These are phyloP conservation scores for Pseudolycoriella hygida DNA, from an alignment of 2,888 invertebrate species.

Conservation along the genomic window DNA sequence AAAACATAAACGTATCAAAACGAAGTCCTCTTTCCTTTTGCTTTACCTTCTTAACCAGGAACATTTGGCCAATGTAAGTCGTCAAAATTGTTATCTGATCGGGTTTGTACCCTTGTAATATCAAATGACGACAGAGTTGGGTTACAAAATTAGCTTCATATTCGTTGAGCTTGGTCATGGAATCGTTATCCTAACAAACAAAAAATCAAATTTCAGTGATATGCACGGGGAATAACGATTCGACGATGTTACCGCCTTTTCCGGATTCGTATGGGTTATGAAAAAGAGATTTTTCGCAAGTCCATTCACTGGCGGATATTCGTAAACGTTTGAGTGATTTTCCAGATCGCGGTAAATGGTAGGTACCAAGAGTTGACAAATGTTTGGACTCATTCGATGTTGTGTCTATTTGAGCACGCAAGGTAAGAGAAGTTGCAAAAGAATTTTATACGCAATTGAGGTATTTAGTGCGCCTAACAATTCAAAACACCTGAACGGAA, in stretches of 20 bases:
- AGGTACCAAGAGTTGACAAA: slow-evolving; percentile 41
- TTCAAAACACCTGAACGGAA: too few species aligned
- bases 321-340: slow-evolving; percentile 37
- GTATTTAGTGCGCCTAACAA: too few species aligned
- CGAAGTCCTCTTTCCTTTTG: too few species aligned
- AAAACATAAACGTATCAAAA: too few species aligned
- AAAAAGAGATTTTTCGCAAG: slow-evolving; percentile 49
- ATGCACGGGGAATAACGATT: neutral
- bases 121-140: slow-evolving; percentile 39
- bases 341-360: slow-evolving; percentile 45
- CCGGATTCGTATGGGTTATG: slow-evolving; percentile 39
- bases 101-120: slow-evolving; percentile 38
- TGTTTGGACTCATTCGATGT: slow-evolving; percentile 57
- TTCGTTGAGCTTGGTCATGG: slow-evolving; percentile 38
- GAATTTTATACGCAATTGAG: too few species aligned
- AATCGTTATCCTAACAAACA: slow-evolving; percentile 25
- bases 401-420: slow-evolving; percentile 43
- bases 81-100: slow-evolving; percentile 54
- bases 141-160: slow-evolving; percentile 47
- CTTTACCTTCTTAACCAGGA: slow-evolving; percentile 15
- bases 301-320: slow-evolving; percentile 39
- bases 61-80: slow-evolving; percentile 53
- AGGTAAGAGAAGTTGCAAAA: slow-evolving; percentile 36
- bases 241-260: slow-evolving; percentile 31
- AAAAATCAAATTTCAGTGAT: neutral